phyloP scores from a whole-genome alignment of 2,797 vertebrate genomes.

The Cercopithecus diana region DNA sequence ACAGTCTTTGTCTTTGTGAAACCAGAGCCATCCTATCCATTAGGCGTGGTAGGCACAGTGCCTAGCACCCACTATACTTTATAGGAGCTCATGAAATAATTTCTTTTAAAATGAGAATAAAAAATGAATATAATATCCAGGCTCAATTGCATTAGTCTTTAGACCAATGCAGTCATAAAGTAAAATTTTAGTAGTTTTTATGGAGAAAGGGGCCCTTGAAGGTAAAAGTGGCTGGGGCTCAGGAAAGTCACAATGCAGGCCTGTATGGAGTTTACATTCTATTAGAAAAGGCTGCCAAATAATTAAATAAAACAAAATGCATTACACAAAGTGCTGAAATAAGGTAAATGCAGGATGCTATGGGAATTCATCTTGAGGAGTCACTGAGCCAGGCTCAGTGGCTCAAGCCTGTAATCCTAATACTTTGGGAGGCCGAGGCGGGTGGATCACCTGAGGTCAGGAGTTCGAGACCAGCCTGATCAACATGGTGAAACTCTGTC shows the following conservation, averaged over 20 bases:
- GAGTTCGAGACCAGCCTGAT: no score
- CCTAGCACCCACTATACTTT: neutral
- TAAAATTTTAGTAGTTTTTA: neutral
- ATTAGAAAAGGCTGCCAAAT: neutral
- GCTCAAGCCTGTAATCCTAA: no score
- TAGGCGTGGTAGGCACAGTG: neutral
- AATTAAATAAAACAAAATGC: neutral
- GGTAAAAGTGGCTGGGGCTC: neutral
- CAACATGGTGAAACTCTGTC: no score
- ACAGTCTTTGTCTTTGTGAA: neutral
- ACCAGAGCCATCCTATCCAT: neutral
- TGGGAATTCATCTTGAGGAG: neutral
- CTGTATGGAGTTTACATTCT: neutral
- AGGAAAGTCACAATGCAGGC: neutral
- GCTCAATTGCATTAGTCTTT: neutral
- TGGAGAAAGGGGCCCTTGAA: neutral
- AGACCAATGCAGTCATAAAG: neutral
- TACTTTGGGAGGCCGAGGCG: no score
- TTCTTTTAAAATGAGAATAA: slow-evolving; percentile 10
- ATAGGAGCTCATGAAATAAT: neutral
- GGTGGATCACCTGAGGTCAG: no score
- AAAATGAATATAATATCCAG: neutral
- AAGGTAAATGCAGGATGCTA: neutral
- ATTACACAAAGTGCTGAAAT: neutral
- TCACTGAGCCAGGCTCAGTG: neutral